Evolutionary conservation across 2,797 vertebrate genomes (phyloP), one percentile per base, ranked within the genome.

Genomic region (Oreonectes daqikongensis): DNA sequence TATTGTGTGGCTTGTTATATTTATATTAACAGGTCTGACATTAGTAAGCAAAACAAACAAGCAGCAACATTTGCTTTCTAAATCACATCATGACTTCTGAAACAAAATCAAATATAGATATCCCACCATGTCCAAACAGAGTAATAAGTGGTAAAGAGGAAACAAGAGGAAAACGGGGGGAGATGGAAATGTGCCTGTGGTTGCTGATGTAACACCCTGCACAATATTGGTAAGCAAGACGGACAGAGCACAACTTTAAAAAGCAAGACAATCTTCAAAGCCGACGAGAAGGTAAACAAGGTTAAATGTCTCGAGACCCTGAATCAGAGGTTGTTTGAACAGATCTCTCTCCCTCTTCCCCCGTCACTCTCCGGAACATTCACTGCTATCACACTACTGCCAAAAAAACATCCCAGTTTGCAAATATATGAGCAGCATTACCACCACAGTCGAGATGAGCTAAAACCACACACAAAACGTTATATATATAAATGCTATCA

Each of bases 271-370:
- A 50, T 26, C 30, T 15, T 73, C 30, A 63, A 50, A 63, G 48
- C 9, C 10, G 12, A 59, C 6, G 9, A 73, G 30, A 17, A 73
- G 20, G 71, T 73, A 73, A 63, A 63, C 59, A 63, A 73, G 59
- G 71, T 52, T 73, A 63, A 73, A 73, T 44, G 52, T 26, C 44
- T 10, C 0, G 30, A 73, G 59, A 26, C 44, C 15, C 28, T 50
- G 44, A 73, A 64, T n/a, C 11, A 12, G 20, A 73, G 46, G 30
- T 11, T 15, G 46, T 52, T 46, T 26, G 44, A 52, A 52, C 2
- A 50, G 14, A 30, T 10, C 5, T 22, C n/a, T 32, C 42, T 48
- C n/a, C n/a, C 42, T 24, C 55, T 32, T 53, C 28, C 26, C 46
- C 40, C 26, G 9, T 28, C 28, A n/a, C 55, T 14, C 5, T 17